phyloP scores from a whole-genome alignment of 2,888 invertebrate genomes.

The Heliconius hortense region DNA sequence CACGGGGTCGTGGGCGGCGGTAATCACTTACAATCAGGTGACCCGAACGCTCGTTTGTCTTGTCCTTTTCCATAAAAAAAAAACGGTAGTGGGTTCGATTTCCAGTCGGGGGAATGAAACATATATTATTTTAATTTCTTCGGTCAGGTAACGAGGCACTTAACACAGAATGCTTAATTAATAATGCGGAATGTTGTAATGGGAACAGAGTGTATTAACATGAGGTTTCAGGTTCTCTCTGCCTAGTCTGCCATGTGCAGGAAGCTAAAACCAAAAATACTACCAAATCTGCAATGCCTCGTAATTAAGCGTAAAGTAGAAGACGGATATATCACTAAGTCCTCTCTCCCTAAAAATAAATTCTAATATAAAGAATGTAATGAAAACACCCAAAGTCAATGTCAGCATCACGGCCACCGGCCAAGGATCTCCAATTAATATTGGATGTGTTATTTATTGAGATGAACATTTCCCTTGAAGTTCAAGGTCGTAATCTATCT shows the following conservation, averaged over 20 bases:
- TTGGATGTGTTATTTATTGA: constrained; percentile 29
- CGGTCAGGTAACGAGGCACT: background rate
- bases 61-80: no score
- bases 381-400: background rate
- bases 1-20: no score
- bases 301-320: no score
- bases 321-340: no score
- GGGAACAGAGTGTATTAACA: background rate
- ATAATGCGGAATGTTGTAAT: background rate
- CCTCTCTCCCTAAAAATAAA: no score
- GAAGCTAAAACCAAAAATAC: no score
- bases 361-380: background rate
- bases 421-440: constrained; percentile 19
- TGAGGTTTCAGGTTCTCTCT: background rate
- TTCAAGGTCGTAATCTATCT: constrained; percentile 30
- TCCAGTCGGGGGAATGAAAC: no score
- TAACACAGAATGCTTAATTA: background rate
- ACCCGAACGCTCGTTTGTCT: no score
- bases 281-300: no score
- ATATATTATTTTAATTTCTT: no score
- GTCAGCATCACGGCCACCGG: background rate
- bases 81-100: no score
- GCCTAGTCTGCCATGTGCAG: background rate
- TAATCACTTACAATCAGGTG: no score
- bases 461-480: constrained; percentile 25